Evolutionary conservation across 2,113 vertebrate species (phyloP).

Genomic region (Alethe diademata): DNA sequence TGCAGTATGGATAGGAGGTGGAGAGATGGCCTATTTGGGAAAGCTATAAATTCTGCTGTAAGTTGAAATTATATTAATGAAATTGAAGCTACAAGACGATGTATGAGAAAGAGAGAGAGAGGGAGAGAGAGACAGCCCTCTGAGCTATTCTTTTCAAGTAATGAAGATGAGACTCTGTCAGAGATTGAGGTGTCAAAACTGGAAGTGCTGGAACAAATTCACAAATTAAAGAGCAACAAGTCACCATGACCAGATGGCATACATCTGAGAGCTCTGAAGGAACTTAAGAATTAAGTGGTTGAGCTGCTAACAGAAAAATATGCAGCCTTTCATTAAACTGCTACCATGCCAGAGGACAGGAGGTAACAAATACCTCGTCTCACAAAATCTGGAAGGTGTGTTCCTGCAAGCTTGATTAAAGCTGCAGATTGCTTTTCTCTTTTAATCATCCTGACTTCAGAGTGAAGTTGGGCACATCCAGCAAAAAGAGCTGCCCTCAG

Average conservation of each 20-base stretch:
- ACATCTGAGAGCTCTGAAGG: constrained; percentile 70
- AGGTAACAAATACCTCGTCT: constrained; percentile 49
- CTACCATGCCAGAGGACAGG: constrained; percentile 41
- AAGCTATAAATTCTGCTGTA: constrained; percentile 15
- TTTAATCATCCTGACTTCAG: constrained; percentile 20
- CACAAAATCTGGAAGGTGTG: constrained; percentile 35
- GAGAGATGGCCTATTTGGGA: neutral
- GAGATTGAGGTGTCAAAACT: constrained; percentile 72
- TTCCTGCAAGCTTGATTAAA: constrained; percentile 29
- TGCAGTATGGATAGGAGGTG: neutral
- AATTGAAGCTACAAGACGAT: constrained; percentile 6
- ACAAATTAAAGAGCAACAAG: constrained; percentile 74
- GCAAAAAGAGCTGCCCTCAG: neutral
- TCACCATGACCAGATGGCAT: constrained; percentile 72
- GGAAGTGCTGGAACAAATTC: constrained; percentile 72
- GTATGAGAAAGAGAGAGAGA: neutral
- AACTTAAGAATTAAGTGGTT: constrained; percentile 63
- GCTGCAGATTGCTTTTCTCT: neutral
- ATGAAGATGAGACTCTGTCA: constrained; percentile 65
- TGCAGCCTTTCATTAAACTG: constrained; percentile 66
- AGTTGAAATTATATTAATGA: constrained; percentile 22
- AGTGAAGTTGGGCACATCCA: neutral
- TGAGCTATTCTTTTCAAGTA: constrained; percentile 67
- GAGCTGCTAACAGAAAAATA: constrained; percentile 69
- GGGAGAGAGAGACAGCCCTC: neutral